phyloP scores from a whole-genome alignment of 2,888 invertebrate species.

The Ypsolopha scabrella region DNA sequence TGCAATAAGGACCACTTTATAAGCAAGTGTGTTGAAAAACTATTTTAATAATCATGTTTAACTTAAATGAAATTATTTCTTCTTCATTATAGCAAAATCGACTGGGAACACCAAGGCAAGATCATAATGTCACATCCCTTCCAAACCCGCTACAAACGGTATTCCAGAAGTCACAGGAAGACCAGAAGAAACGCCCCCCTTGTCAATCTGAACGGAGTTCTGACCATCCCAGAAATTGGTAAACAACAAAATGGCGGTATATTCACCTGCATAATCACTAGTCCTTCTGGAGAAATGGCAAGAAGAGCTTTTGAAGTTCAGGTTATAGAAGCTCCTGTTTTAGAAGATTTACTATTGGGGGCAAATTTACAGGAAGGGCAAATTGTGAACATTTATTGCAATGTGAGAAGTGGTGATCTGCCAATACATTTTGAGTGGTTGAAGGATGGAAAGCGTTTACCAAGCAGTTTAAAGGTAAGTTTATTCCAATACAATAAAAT shows the following conservation, averaged over 20 bases:
- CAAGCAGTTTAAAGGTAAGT: conserved; percentile 71
- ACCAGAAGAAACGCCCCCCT: conserved; percentile 35
- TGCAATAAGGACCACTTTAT: too few relatives aligned
- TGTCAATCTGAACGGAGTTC: conserved; percentile 64
- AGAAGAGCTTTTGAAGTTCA: conserved; percentile 67
- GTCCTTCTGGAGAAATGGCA: conserved; percentile 77
- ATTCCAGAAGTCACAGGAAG: conserved; percentile 24
- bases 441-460: conserved; percentile 75
- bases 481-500: too few relatives aligned
- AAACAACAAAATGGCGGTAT: conserved; percentile 78
- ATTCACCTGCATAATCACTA: conserved; percentile 83
- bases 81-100: conserved; percentile 49
- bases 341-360: conserved; percentile 85
- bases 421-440: conserved; percentile 79
- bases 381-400: conserved; percentile 86
- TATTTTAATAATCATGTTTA: not conserved
- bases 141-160: conserved; percentile 45
- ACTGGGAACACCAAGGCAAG: conserved; percentile 59
- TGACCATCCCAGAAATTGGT: conserved; percentile 72
- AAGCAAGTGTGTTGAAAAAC: not conserved
- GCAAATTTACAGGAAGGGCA: conserved; percentile 85
- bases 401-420: conserved; percentile 77
- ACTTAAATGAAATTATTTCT: not conserved
- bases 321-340: conserved; percentile 79
- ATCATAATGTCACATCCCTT: conserved; percentile 41